Evolutionary conservation across 1,140 invertebrate species (phyloP).

Genomic region (Harlomillsia oculata): DNA sequence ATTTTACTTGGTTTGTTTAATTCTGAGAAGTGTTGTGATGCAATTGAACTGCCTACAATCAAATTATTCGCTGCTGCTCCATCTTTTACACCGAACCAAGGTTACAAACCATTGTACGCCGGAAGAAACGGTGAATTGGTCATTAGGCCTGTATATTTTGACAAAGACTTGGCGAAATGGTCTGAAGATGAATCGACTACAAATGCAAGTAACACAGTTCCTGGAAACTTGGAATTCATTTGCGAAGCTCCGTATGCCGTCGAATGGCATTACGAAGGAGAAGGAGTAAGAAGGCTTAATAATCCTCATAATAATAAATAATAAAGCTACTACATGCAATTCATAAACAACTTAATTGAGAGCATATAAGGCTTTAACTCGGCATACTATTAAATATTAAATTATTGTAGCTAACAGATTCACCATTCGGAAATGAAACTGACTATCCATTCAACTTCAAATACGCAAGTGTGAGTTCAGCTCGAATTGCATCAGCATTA

Average conservation of each 20-base stretch:
- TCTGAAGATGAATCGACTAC: not conserved
- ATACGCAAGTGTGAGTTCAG: not conserved
- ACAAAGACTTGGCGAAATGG: not conserved
- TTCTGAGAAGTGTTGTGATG: too few relatives aligned
- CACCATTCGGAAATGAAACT: not conserved
- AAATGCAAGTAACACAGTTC: not conserved
- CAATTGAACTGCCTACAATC: too few relatives aligned
- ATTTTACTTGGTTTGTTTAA: too few relatives aligned
- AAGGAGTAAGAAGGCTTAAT: not conserved
- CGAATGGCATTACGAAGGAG: not conserved
- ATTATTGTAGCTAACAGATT: conserved; percentile 1
- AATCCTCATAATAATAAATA: too few relatives aligned
- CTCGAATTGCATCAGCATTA: not conserved
- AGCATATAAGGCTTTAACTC: too few relatives aligned
- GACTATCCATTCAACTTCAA: conserved; percentile 12
- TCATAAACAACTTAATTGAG: too few relatives aligned
- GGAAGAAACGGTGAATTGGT: not conserved
- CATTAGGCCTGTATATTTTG: not conserved
- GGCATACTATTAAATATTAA: not conserved
- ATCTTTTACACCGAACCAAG: too few relatives aligned
- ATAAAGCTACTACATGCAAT: too few relatives aligned
- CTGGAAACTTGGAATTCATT: not conserved
- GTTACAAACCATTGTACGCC: not conserved
- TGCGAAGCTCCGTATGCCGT: conserved; percentile 7
- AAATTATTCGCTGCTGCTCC: too few relatives aligned